These are phyloP conservation scores for Agelaius phoeniceus DNA, from an alignment of 2,113 vertebrate species.

Conservation along the genomic window DNA sequence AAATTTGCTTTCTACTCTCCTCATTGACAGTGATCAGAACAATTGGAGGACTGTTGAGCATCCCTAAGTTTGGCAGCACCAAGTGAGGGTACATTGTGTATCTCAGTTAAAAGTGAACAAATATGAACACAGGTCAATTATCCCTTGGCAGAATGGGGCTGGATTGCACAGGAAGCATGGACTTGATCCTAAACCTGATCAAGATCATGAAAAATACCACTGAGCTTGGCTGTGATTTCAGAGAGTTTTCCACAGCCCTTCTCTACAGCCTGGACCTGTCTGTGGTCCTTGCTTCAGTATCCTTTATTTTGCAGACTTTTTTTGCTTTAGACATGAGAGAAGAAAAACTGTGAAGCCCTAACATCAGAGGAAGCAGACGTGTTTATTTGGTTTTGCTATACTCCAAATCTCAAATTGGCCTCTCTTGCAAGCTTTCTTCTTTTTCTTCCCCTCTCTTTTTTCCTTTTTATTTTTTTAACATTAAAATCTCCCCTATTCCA, in stretches of 20 bases:
- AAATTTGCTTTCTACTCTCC: background rate
- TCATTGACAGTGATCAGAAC: background rate
- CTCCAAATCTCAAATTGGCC: slow-evolving; percentile 21
- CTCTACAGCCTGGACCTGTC: background rate
- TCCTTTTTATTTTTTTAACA: background rate
- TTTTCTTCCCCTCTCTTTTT: background rate
- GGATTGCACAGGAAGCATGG: background rate
- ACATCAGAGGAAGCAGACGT: background rate
- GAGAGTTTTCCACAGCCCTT: background rate
- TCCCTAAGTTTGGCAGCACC: background rate
- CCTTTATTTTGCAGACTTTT: background rate
- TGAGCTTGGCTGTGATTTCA: background rate
- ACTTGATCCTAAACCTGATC: background rate
- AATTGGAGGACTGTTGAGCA: background rate
- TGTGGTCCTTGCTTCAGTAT: background rate
- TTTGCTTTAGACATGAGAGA: slow-evolving; percentile 33
- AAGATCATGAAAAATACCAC: background rate
- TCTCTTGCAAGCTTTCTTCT: background rate
- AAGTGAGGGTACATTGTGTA: background rate
- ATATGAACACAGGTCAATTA: background rate
- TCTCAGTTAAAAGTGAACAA: background rate
- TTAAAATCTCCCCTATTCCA: slow-evolving; percentile 32
- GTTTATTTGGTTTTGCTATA: background rate
- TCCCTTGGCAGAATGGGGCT: background rate
- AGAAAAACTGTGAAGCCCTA: background rate